phyloP scores from a whole-genome alignment of 2,797 vertebrate genomes.

The Enteromius anoplus region DNA sequence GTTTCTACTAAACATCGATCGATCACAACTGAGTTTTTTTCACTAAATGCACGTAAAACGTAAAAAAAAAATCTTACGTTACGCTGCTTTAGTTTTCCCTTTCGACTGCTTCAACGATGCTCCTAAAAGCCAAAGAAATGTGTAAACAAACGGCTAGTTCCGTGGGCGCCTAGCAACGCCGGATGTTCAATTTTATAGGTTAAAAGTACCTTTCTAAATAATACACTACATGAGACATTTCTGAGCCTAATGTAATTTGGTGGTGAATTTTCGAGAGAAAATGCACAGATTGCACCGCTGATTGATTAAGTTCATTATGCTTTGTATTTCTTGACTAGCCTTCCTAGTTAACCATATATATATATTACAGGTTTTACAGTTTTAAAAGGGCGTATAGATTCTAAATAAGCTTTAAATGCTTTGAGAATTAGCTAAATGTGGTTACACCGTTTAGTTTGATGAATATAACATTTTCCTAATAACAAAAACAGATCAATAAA shows the following conservation, averaged over 20 bases:
- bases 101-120: background rate
- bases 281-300: too few relatives aligned
- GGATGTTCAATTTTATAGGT: background rate
- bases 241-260: background rate
- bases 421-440: too few relatives aligned
- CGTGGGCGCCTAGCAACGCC: slow-evolving; percentile 56
- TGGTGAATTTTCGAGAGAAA: background rate
- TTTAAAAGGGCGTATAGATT: too few relatives aligned
- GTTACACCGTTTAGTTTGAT: too few relatives aligned
- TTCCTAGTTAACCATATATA: background rate
- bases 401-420: too few relatives aligned
- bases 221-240: background rate
- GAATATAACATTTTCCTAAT: too few relatives aligned
- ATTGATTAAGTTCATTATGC: background rate
- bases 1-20: too few relatives aligned
- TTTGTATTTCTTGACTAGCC: background rate
- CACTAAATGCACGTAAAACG: background rate
- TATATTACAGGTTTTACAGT: too few relatives aligned
- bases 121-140: background rate
- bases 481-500: too few relatives aligned
- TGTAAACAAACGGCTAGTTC: slow-evolving; percentile 53
- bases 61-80: background rate
- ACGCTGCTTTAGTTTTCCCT: background rate
- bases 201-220: slow-evolving; percentile 34
- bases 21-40: background rate